These are phyloP conservation scores for Wasmannia auropunctata DNA, from an alignment of 1,140 invertebrate genomes.

Conservation along the genomic window DNA sequence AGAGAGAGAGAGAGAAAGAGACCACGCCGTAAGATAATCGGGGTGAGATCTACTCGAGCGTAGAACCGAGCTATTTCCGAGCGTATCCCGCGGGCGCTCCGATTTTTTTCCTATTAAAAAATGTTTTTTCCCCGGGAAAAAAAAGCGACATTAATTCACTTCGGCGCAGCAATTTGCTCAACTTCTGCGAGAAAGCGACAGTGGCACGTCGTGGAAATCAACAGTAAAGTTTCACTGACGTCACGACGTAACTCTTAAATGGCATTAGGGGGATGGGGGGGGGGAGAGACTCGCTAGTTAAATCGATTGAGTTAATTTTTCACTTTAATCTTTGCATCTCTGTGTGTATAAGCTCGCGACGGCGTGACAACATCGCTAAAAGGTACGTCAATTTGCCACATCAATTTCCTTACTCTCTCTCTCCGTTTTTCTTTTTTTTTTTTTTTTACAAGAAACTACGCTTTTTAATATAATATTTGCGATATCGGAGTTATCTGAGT, in stretches of 20 bases:
- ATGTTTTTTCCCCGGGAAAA: constrained; percentile 21
- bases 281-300: not conserved
- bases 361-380: not conserved
- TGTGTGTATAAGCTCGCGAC: not conserved
- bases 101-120: constrained; percentile 49
- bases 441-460: not conserved
- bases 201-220: constrained; percentile 50
- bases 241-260: constrained; percentile 46
- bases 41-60: constrained; percentile 58
- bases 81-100: not conserved
- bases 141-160: constrained; percentile 54
- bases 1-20: too few species aligned
- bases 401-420: not conserved
- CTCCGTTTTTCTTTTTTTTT: too few species aligned
- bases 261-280: not conserved
- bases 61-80: constrained; percentile 64
- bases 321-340: constrained; percentile 20
- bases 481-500: not conserved
- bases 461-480: constrained; percentile 5
- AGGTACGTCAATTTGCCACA: not conserved
- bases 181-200: constrained; percentile 51
- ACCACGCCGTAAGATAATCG: constrained; percentile 72
- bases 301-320: constrained; percentile 47
- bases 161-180: constrained; percentile 50
- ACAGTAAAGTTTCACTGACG: constrained; percentile 54